Conservation (phyloP, 2,113 vertebrate species). For the Micromys minutus region DNA sequence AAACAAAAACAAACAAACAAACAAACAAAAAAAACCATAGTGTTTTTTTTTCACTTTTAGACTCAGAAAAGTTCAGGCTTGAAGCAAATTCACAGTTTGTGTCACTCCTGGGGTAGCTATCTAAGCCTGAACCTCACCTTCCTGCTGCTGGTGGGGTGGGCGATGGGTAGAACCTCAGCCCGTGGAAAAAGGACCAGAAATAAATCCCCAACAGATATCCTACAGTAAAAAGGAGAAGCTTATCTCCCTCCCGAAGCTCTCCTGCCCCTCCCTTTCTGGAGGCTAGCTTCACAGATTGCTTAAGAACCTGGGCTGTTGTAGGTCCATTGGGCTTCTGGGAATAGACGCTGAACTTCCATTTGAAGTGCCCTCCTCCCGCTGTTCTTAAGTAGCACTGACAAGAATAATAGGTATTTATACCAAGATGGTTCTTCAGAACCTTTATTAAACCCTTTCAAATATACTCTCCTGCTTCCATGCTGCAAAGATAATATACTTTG, state of each 20-base stretch:
- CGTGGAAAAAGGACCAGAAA: not conserved
- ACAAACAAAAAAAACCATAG: not conserved
- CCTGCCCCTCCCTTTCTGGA: not conserved
- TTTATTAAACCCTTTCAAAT: constrained; percentile 75
- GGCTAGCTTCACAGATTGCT: constrained; percentile 39
- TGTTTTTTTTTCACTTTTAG: not conserved
- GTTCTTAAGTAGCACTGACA: constrained; percentile 70
- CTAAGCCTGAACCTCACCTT: not conserved
- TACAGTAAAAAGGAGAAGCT: not conserved
- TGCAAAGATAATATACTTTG: constrained; percentile 62
- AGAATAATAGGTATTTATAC: constrained; percentile 72
- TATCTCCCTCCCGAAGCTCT: not conserved
- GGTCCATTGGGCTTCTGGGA: constrained; percentile 49
- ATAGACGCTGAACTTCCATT: constrained; percentile 68
- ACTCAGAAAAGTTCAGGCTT: not conserved
- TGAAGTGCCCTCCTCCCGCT: constrained; percentile 67
- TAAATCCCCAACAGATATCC: not conserved
- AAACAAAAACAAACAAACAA: not conserved
- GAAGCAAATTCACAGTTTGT: not conserved
- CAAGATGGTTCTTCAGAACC: constrained; percentile 53
- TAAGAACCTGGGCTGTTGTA: not conserved
- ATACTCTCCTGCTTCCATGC: constrained; percentile 52
- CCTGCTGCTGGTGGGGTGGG: no score
- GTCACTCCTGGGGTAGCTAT: not conserved
- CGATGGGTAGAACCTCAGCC: not conserved